Conservation (phyloP, 2,113 vertebrate genomes). For the Dasyprocta punctata region DNA sequence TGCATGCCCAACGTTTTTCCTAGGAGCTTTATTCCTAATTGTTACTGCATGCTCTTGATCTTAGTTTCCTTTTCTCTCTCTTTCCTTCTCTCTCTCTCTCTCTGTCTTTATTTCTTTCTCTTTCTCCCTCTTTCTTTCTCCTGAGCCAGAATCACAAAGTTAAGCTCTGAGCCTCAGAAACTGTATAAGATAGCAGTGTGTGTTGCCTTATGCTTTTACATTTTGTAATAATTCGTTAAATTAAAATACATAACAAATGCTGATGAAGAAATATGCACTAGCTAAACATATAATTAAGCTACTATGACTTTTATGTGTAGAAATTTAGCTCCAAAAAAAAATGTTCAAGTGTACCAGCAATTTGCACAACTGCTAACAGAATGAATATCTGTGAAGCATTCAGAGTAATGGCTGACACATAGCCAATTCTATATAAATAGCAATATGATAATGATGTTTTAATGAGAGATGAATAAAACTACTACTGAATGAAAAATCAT, state of each 20-base stretch:
- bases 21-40: neutral
- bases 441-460: neutral
- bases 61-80: neutral
- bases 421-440: neutral
- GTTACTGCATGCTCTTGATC: neutral
- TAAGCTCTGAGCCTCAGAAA: neutral
- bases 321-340: neutral
- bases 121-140: neutral
- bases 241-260: neutral
- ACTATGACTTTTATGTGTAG: neutral
- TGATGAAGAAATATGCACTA: neutral
- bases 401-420: neutral
- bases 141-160: neutral
- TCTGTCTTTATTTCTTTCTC: neutral
- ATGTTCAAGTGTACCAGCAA: neutral
- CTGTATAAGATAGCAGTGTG: neutral
- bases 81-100: neutral
- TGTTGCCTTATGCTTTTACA: neutral
- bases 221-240: conserved; percentile 2
- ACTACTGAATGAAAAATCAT: neutral
- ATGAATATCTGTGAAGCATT: neutral
- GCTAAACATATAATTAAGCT: neutral
- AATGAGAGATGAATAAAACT: neutral
- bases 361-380: neutral
- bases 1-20: neutral